Evolutionary conservation across 2,888 invertebrate species (phyloP).

Genomic region (Diplazon laetatorius): DNA sequence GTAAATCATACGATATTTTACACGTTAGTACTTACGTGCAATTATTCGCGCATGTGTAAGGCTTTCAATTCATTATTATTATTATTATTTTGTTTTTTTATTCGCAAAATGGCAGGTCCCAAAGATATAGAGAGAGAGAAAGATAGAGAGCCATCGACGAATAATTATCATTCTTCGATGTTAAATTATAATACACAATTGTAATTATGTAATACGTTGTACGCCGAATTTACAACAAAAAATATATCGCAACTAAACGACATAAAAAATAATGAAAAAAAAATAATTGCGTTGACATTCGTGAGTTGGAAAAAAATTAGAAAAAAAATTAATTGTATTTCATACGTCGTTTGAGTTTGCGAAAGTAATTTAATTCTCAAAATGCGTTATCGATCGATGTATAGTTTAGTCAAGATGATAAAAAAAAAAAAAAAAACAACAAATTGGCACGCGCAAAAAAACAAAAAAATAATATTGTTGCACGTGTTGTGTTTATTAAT

Average conservation of each 20-base stretch:
- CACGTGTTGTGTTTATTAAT: conserved; percentile 58
- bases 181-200: conserved; percentile 53
- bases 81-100: no score
- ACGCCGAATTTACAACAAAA: conserved; percentile 22
- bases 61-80: conserved; percentile 9
- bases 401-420: conserved; percentile 36
- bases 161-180: conserved; percentile 53
- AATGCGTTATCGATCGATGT: conserved; percentile 38
- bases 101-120: conserved; percentile 34
- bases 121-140: conserved; percentile 25
- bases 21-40: background rate
- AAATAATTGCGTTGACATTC: background rate
- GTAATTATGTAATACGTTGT: conserved; percentile 37
- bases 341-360: no score
- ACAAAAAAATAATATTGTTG: conserved; percentile 21
- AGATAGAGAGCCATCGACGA: no score
- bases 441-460: conserved; percentile 40
- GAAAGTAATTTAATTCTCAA: background rate
- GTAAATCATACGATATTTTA: conserved; percentile 8
- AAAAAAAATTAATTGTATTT: conserved; percentile 6
- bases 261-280: background rate
- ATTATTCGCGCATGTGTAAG: background rate
- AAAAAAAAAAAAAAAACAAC: no score
- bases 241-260: conserved; percentile 2
- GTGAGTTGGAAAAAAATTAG: background rate